Evolutionary conservation across 2,888 invertebrate species (phyloP), one percentile per base, ranked within the genome.

Genomic region (Mellilla xanthometata): DNA sequence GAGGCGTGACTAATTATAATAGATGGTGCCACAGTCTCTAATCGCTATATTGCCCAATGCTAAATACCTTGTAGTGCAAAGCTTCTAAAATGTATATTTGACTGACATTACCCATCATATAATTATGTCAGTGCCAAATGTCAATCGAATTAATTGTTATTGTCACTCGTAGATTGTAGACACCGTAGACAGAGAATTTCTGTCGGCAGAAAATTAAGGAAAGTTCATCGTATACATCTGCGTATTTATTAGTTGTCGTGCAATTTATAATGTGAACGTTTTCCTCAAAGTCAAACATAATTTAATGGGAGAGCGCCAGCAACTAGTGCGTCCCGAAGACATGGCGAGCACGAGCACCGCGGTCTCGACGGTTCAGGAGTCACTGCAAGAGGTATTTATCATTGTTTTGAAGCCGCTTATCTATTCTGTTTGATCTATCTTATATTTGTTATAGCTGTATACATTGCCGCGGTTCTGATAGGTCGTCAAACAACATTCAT

Each of bases 301-400:
- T 68, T 83, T 78, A 47, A 88, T 89, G 89, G 88, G 83, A 65
- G 88, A 89, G 51, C 71, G 69, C 48, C 66, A 65, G 52, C 62
- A 63, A 34, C 43, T 52, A 52, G 39, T 62, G 29, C 65, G 55
- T 62, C 38, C 68, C 29, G 79, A 83, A 72, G 81, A 86, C 7
- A 88, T 89, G 89, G 88, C 89, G 39, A 81, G 81, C 26, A 87
- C 88, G 22, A 89, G 89, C 58, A 78, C 88, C 1, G 85, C 86
- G 13, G 79, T 86, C 26, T 67, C 87, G 29, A 85, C 84, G 15
- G 79, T 87, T 41, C 62, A 84, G 29, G 69, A 85, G 31, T 83
- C 76, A 60, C 52, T 73, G 47, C 81, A 79, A 54, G 87, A 88
- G 83, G 88, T 87, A 80, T 35, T 44, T 57, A 43, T 62, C 53